Base-by-base conservation (phyloP, 2,888 invertebrate species). In the Cheilosia soror region DNA sequence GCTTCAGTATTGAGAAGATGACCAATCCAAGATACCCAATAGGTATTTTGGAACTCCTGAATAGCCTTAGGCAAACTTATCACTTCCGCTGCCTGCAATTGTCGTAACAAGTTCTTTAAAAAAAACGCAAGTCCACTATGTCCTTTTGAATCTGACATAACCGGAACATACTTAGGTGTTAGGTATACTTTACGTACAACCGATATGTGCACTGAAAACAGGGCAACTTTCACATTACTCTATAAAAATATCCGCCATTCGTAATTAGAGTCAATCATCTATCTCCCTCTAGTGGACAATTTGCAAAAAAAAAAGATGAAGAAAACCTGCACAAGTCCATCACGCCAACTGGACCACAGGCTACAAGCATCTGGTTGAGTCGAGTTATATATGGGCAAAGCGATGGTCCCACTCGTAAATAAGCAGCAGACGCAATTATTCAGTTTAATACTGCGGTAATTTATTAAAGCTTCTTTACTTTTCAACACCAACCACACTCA, bases 391-490 rank as follows among this genome's bases (percentile, higher is more conserved):
- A 84, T 66, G 65, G 25, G 15, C 63, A 27, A 5, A 44, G 29
- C 44, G 44, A 55, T 72, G 53, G 75, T 47, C 68, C 69, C 69
- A 71, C 75, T 84, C 80, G 80, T 80, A 84, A 84, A 82, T 82
- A 86, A 78, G 69, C 77, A 78, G 65, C 82, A 86, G 78, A 73
- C 72, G 82, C 81, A 86, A 86, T 82, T 86, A 77, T 77, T 86
- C 86, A 82, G 81, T 82, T 86, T 85, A 85, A 81, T 85, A 62
- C 85, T 40, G 85, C 76, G 76, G 85, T 85, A 85, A 85, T 85
- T 85, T 85, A 81, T 85, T 85, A 81, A 85, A 81, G 85, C 85
- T 85, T 85, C 85, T 85, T 85, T 85, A 85, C 85, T 81, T 85
- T 85, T 85, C 85, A 85, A 85, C 85, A 85, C 85, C 81, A 85